These are phyloP conservation scores for Pycnomerus fuliginosus DNA, from an alignment of 2,888 invertebrate genomes.

Conservation along the genomic window DNA sequence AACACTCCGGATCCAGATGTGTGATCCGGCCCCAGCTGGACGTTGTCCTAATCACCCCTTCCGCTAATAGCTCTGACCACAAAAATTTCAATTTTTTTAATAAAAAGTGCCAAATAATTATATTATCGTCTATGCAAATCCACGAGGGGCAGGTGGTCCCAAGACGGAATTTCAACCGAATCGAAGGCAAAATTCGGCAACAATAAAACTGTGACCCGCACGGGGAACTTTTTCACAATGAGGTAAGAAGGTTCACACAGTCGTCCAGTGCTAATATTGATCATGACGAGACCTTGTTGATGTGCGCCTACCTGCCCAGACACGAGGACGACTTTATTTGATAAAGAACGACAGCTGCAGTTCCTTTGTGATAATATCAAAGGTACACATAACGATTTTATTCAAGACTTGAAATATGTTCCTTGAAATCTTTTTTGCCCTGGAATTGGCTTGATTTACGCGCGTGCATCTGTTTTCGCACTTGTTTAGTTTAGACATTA, in stretches of 20 bases:
- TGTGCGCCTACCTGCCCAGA: neutral
- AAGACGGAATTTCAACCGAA: slow-evolving; percentile 8
- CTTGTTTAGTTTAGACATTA: too few species aligned
- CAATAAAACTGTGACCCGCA: slow-evolving; percentile 16
- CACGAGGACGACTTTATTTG: slow-evolving; percentile 6
- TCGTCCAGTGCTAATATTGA: slow-evolving; percentile 10
- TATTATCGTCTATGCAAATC: neutral
- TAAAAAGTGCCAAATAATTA: neutral
- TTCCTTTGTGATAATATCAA: slow-evolving; percentile 12
- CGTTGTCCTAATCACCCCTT: slow-evolving; percentile 9
- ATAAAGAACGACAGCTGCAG: slow-evolving; percentile 15
- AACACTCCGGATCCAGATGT: slow-evolving; percentile 40
- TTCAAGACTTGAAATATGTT: slow-evolving; percentile 10
- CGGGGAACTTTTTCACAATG: slow-evolving; percentile 10
- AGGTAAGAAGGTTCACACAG: slow-evolving; percentile 9
- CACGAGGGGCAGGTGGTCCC: slow-evolving; percentile 7
- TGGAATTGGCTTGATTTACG: too few species aligned
- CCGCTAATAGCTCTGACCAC: slow-evolving; percentile 3
- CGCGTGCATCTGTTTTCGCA: too few species aligned
- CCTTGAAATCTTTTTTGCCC: slow-evolving; percentile 3
- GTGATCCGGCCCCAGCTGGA: slow-evolving; percentile 32
- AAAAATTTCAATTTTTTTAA: neutral
- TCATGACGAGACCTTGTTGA: slow-evolving; percentile 7
- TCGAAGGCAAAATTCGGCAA: slow-evolving; percentile 12
- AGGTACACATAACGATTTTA: too few species aligned